Base-by-base conservation (phyloP, 2,888 invertebrate species). In the Mythimna loreyi region DNA sequence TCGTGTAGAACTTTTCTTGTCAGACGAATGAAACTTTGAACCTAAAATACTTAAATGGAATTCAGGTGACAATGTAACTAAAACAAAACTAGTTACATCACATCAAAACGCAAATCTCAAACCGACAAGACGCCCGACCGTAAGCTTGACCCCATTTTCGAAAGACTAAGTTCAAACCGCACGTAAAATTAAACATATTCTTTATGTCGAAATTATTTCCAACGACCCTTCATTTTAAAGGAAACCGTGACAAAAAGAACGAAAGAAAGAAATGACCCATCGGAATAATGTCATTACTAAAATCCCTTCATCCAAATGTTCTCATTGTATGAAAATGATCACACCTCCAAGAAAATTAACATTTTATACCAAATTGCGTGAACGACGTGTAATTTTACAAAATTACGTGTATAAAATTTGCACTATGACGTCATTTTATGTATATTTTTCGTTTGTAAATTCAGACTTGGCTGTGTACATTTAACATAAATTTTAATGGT, bases 291-390 rank as follows among this genome's bases (percentile, higher is more conserved):
- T 64, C 82, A 86, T 87, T 89, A 86, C 81, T 75, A 72, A 75
- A 83, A 81, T 81, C 83, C 84, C 80, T 85, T 85, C 87, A 86
- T 85, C 80, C 79, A 81, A 90, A 88, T 79, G 84, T 66, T 56
- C 79, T 84, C 82, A 86, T 89, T 90, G 83, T 88, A 80, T 81
- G 71, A 79, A 85, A 90, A 90, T 88, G 85, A 84, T 84, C 85
- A 84, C 86, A 89, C 86, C 85, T 85, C 73, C 61, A 67, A 68
- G 66, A 60, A 67, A 83, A 90, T 90, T 88, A 85, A 82, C 85
- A 89, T 90, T 89, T 89, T 64, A 65, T 65, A 75, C 67, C 21
- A 73, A 75, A 77, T 72, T 65, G 40, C 63, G 53, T 50, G 28
- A 84, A 80, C 58, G 71, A 69, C 75, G 25, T 72, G 75, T 80